phyloP scores from a whole-genome alignment of 2,113 vertebrate species.

The Lagopus muta region DNA sequence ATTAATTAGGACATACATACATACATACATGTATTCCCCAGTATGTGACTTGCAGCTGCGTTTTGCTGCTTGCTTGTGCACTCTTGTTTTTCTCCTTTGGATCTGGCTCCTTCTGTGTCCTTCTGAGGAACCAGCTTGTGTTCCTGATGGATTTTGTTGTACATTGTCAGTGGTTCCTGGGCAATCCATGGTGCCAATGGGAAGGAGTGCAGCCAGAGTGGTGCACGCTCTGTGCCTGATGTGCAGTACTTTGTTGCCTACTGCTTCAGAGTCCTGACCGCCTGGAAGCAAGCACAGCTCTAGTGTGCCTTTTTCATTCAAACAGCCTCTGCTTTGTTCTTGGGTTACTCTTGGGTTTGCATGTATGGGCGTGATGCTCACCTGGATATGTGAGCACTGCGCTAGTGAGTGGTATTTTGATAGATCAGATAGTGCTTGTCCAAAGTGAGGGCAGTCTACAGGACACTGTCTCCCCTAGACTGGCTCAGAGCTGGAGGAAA shows the following conservation, averaged over 20 bases:
- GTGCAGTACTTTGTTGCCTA: no score
- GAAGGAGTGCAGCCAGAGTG: background rate
- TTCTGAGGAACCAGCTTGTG: background rate
- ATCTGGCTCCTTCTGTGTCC: background rate
- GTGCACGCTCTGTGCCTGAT: background rate
- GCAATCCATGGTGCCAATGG: background rate
- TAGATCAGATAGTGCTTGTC: background rate
- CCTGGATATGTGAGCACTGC: background rate
- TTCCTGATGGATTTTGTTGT: background rate
- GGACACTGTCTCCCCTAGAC: background rate
- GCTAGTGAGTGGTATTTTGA: background rate
- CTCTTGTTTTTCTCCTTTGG: background rate
- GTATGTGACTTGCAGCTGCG: background rate
- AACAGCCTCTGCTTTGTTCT: background rate
- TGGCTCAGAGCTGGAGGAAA: background rate
- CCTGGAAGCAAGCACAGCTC: background rate
- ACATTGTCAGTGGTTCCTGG: background rate
- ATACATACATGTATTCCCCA: accelerated
- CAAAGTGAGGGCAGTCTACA: background rate
- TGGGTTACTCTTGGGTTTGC: background rate
- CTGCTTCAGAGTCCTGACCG: background rate
- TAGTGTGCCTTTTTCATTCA: background rate
- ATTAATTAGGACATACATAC: background rate
- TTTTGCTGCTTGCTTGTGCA: background rate
- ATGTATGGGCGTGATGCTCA: accelerated